Evolutionary conservation across 2,797 vertebrate species (phyloP).

Genomic region (Microcaecilia unicolor): DNA sequence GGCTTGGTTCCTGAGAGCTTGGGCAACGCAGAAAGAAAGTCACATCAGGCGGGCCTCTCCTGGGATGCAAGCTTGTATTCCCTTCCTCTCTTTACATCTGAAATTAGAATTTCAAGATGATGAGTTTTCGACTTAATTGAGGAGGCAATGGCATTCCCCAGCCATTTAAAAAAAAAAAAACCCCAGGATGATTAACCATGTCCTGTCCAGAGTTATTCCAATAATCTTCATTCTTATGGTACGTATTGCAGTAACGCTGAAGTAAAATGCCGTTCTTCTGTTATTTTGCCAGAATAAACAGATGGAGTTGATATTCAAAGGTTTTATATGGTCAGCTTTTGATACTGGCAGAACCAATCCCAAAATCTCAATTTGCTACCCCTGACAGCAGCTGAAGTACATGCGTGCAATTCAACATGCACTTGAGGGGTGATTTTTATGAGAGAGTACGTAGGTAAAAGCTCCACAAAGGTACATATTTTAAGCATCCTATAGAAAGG

Average conservation of each 20-base stretch:
- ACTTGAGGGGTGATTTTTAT: no score
- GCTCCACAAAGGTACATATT: no score
- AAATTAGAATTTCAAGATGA: slow-evolving; percentile 27
- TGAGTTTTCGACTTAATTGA: slow-evolving; percentile 9
- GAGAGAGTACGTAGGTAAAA: no score
- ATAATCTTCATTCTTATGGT: slow-evolving; percentile 19
- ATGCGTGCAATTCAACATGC: no score
- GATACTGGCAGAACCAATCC: no score
- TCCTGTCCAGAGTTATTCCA: slow-evolving; percentile 15
- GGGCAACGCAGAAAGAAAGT: slow-evolving; percentile 20
- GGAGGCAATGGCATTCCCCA: slow-evolving; percentile 23
- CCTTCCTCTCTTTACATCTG: slow-evolving; percentile 19
- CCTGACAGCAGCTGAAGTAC: no score
- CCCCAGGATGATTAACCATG: slow-evolving; percentile 39
- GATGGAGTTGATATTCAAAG: no score
- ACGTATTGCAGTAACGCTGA: slow-evolving; percentile 1
- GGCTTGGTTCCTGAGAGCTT: slow-evolving; percentile 30
- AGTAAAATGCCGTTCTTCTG: not conserved
- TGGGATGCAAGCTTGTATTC: slow-evolving; percentile 8
- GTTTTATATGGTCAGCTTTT: no score
- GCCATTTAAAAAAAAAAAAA: not conserved
- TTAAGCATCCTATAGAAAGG: no score
- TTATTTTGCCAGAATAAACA: slow-evolving; percentile 1
- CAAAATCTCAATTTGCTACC: no score
- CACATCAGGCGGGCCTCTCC: slow-evolving; percentile 10